Percentiles rank a stretch among this genome's conserved stretches.
These are phyloP conservation scores for Hirundo rustica DNA, from an alignment of 2,797 vertebrate genomes.

Conservation along the genomic window DNA sequence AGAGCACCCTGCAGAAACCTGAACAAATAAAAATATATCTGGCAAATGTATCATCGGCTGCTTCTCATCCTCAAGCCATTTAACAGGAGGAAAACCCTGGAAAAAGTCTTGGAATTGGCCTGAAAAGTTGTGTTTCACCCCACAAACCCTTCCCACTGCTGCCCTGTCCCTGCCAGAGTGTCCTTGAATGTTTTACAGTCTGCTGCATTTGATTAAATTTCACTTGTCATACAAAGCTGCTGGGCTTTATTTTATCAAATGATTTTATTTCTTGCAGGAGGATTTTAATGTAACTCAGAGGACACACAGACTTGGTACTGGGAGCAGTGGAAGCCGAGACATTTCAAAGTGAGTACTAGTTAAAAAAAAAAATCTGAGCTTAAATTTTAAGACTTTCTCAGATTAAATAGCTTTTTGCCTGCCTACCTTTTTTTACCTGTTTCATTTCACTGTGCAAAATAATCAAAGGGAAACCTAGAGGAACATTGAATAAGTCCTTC, in stretches of 20 bases:
- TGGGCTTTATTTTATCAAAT: not conserved
- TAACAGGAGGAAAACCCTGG: not conserved
- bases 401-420: not conserved
- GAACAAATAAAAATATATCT: not conserved
- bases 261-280: not conserved
- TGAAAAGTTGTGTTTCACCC: not conserved
- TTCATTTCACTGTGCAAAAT: not conserved
- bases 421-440: not conserved
- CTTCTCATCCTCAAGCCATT: not conserved
- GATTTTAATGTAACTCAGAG: not conserved
- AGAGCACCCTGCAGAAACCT: not conserved
- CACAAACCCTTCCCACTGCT: not conserved
- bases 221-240: not conserved
- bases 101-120: not conserved
- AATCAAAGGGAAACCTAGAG: not conserved
- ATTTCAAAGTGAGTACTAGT: not conserved
- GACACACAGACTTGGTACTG: not conserved
- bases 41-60: not conserved
- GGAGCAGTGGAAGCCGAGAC: not conserved
- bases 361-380: not conserved
- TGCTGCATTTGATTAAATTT: not conserved
- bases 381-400: not conserved
- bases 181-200: not conserved
- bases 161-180: accelerated
- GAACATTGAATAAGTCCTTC: not conserved